phyloP scores from a whole-genome alignment of 2,113 vertebrate species.

The Baryphthengus martii region DNA sequence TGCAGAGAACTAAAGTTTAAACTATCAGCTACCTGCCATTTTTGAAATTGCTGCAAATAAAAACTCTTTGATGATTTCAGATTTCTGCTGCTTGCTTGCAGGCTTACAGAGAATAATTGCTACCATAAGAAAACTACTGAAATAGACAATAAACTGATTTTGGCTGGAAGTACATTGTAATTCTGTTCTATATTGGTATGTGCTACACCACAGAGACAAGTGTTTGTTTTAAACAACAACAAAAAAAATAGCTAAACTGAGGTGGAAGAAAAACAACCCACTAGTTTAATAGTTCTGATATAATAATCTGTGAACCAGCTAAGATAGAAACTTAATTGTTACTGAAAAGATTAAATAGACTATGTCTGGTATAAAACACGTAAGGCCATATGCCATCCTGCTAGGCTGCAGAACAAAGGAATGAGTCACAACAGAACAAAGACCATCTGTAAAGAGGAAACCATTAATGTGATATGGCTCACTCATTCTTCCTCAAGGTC shows the following conservation, averaged over 20 bases:
- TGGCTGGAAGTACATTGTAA: slow-evolving; percentile 79
- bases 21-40: slow-evolving; percentile 81
- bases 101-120: slow-evolving; percentile 81
- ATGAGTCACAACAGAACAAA: not conserved
- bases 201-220: slow-evolving; percentile 70
- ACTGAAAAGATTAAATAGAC: slow-evolving; percentile 68
- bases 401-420: not conserved
- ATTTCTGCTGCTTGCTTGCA: slow-evolving; percentile 77
- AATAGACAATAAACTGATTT: slow-evolving; percentile 81
- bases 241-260: slow-evolving; percentile 53
- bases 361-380: slow-evolving; percentile 32
- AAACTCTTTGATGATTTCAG: slow-evolving; percentile 81
- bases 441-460: not conserved
- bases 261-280: slow-evolving; percentile 43
- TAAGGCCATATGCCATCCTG: slow-evolving; percentile 30
- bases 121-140: slow-evolving; percentile 79
- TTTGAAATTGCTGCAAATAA: slow-evolving; percentile 79
- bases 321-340: slow-evolving; percentile 67
- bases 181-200: slow-evolving; percentile 77
- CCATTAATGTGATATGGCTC: not conserved
- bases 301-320: slow-evolving; percentile 64
- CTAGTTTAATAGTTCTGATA: slow-evolving; percentile 67
- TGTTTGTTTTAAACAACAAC: slow-evolving; percentile 77
- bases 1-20: slow-evolving; percentile 76
- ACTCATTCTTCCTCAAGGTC: not conserved